Percentiles rank a stretch among this genome's conserved stretches.
Conservation (phyloP, 2,113 vertebrate species). For the Porphyrio hochstetteri region DNA sequence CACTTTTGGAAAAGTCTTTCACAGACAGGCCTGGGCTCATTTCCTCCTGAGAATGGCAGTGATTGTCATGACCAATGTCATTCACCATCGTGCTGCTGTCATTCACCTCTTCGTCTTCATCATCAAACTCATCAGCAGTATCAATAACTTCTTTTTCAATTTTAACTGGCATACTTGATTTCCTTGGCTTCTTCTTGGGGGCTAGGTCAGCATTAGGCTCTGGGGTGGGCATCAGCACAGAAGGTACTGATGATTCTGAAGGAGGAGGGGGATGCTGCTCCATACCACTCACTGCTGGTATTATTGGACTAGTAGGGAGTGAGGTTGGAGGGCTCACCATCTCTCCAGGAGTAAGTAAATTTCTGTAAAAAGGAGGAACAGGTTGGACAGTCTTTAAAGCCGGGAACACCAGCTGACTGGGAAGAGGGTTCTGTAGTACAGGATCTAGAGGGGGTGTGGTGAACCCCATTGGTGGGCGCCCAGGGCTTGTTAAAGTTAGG, state of each 20-base stretch:
- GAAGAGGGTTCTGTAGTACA: constrained; percentile 90
- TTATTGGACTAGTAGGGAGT: constrained; percentile 93
- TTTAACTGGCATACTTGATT: constrained; percentile 99
- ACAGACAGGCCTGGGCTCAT: constrained; percentile 92
- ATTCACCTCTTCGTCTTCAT: constrained; percentile 89
- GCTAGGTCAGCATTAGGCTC: constrained; percentile 85
- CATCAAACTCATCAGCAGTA: constrained; percentile 93
- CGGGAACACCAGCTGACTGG: constrained; percentile 93
- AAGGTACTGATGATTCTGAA: constrained; percentile 80
- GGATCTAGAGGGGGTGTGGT: constrained; percentile 94
- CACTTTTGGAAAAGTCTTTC: constrained; percentile 89
- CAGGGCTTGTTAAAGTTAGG: constrained; percentile 93
- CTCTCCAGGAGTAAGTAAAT: constrained; percentile 91
- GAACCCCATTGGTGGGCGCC: constrained; percentile 93
- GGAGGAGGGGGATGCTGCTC: constrained; percentile 81
- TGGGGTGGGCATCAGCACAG: constrained; percentile 77
- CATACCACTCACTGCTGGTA: constrained; percentile 85
- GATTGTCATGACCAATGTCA: constrained; percentile 89
- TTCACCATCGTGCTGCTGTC: constrained; percentile 84
- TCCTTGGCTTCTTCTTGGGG: constrained; percentile 98
- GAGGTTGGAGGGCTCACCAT: constrained; percentile 94
- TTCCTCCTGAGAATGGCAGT: constrained; percentile 94
- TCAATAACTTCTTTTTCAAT: constrained; percentile 98
- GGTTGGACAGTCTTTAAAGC: constrained; percentile 97
- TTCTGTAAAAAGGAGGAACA: constrained; percentile 98